Conservation (phyloP, 2,113 vertebrate species). For the Pluvialis apricaria region DNA sequence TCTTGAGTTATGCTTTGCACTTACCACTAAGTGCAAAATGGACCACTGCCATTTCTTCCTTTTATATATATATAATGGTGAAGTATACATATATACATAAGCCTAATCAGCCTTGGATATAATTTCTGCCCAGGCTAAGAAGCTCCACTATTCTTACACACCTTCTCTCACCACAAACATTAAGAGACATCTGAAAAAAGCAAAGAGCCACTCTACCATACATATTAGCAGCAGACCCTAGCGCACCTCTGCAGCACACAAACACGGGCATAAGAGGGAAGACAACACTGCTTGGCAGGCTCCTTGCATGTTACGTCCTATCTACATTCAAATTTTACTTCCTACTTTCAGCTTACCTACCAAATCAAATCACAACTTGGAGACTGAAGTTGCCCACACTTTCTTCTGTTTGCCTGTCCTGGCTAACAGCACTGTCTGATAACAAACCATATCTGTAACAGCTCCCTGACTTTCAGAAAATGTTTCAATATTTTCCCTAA, state of each 20-base stretch:
- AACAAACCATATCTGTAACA: background rate
- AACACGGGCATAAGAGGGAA: background rate
- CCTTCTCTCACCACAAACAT: background rate
- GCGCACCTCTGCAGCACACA: background rate
- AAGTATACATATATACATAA: background rate
- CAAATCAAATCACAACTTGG: background rate
- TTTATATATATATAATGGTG: background rate
- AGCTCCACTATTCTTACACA: background rate
- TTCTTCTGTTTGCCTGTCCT: background rate
- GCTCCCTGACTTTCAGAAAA: background rate
- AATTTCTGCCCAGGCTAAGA: background rate
- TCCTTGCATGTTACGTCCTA: background rate
- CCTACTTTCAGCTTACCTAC: background rate
- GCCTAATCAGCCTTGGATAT: background rate
- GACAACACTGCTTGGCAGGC: background rate
- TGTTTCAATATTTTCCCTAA: background rate
- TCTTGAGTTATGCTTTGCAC: background rate
- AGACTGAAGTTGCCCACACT: background rate
- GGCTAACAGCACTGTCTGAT: background rate
- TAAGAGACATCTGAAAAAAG: background rate
- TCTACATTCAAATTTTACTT: background rate
- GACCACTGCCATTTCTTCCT: background rate
- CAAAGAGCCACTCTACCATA: no score
- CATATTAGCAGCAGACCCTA: background rate
- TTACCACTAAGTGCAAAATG: background rate